Conservation (phyloP, 2,888 invertebrate species). For the Phymatocera aterrima region DNA sequence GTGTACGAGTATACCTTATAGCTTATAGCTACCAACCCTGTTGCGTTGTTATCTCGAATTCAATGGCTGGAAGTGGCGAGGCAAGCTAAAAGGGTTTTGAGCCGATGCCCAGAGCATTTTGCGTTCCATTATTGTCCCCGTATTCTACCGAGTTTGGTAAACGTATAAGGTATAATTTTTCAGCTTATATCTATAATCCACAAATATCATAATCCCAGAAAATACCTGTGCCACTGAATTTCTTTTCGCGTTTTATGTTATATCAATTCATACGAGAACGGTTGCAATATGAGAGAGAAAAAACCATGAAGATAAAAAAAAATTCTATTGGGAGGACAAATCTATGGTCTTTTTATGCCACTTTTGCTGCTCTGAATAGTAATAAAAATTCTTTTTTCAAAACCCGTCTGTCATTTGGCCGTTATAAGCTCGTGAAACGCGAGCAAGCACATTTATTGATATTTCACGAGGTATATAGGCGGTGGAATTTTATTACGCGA, state of each 20-base stretch:
- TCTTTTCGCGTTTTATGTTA: no score
- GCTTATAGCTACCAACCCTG: no score
- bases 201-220: neutral
- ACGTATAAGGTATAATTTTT: no score
- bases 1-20: neutral
- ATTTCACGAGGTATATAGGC: neutral
- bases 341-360: neutral
- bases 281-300: neutral
- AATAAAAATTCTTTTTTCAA: neutral
- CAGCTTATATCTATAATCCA: no score
- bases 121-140: neutral
- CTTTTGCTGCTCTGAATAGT: neutral
- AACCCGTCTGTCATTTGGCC: conserved; percentile 8
- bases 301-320: neutral
- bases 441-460: conserved; percentile 17
- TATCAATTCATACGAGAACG: no score
- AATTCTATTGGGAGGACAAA: neutral
- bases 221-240: no score
- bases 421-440: conserved; percentile 15
- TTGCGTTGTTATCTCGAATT: conserved; percentile 34
- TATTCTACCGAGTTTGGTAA: neutral
- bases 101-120: conserved; percentile 1
- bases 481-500: conserved; percentile 10
- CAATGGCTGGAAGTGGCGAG: conserved; percentile 31
- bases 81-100: conserved; percentile 24